phyloP scores from a whole-genome alignment of 2,113 vertebrate genomes.

The Chinchilla lanigera region DNA sequence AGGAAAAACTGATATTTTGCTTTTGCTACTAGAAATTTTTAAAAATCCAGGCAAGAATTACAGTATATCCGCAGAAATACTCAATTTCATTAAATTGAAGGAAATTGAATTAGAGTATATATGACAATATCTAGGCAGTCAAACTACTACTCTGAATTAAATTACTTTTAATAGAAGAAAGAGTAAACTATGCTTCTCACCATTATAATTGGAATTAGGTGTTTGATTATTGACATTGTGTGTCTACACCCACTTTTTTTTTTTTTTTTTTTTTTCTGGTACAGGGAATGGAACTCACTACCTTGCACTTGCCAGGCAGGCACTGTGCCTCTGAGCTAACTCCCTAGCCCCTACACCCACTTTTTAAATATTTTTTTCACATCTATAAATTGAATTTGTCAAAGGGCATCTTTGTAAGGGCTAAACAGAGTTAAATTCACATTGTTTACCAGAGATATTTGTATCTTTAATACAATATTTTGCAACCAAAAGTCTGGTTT shows the following conservation, averaged over 20 bases:
- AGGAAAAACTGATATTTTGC: background rate
- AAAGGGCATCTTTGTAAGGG: background rate
- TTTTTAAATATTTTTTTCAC: background rate
- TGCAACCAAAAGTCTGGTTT: background rate
- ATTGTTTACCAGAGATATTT: background rate
- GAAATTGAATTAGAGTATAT: background rate
- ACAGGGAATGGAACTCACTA: no score
- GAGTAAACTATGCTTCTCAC: background rate
- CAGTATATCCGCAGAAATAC: background rate
- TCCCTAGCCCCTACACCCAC: no score
- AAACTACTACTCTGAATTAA: background rate
- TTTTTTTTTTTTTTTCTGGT: no score
- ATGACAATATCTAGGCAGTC: background rate
- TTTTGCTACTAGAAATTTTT: background rate
- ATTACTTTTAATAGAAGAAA: background rate
- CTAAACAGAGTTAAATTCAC: background rate
- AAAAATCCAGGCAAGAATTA: background rate
- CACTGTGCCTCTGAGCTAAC: no score
- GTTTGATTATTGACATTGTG: background rate
- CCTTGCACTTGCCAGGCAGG: no score
- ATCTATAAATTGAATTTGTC: background rate
- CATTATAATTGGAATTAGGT: background rate
- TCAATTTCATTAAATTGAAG: background rate
- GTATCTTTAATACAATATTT: background rate
- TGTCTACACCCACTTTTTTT: no score